Evolutionary conservation across 2,888 invertebrate genomes (phyloP), one percentile per base, ranked within the genome.

Genomic region (Elysia crispata): DNA sequence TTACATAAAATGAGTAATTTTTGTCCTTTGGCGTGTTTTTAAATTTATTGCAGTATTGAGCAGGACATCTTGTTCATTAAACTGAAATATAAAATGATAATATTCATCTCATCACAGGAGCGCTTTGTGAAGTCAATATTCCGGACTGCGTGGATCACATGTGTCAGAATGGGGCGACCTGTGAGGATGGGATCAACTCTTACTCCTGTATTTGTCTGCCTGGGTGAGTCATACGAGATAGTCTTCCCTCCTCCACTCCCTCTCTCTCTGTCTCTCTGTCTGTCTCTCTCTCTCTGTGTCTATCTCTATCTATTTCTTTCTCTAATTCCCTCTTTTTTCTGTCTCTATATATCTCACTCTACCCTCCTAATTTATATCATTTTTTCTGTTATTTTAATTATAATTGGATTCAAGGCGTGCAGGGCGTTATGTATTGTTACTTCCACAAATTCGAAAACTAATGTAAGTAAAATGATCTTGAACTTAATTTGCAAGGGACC

Each of bases 41-140:
- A n/a, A n/a, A n/a, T n/a, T n/a, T n/a, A n/a, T n/a, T n/a, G n/a
- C n/a, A n/a, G n/a, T n/a, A n/a, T n/a, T n/a, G n/a, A n/a, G n/a
- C n/a, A n/a, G n/a, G n/a, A n/a, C n/a, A n/a, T n/a, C n/a, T n/a
- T n/a, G n/a, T n/a, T n/a, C n/a, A n/a, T n/a, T n/a, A n/a, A n/a
- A n/a, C n/a, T n/a, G n/a, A n/a, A n/a, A n/a, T n/a, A n/a, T n/a
- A n/a, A n/a, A n/a, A n/a, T n/a, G n/a, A n/a, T n/a, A n/a, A n/a
- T n/a, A n/a, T n/a, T n/a, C n/a, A n/a, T 15, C 93, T 93, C 50
- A 93, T 91, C 82, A 85, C 87, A 15, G 93, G 93, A 11, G 50
- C 83, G 20, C 84, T 89, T 13, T 91, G 91, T 81, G 72, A 93
- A 84, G 80, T 62, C 8, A 84, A 88, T 80, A 84, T 88, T 8